Base-by-base conservation (phyloP, 1,140 invertebrate genomes). In the Cotesia chilonis region DNA sequence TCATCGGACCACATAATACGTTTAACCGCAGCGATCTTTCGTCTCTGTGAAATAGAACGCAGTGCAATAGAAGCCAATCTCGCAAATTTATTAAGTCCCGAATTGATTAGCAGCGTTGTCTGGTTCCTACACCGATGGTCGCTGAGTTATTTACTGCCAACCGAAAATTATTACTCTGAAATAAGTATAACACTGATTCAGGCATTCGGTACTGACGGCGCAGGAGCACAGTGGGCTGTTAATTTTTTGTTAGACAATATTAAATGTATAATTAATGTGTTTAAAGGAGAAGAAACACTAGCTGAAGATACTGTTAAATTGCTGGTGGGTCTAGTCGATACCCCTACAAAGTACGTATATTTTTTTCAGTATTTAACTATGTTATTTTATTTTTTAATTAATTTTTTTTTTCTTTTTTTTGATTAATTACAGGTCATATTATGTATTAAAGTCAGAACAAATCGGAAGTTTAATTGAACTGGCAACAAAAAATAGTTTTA, bases 91-190 rank as follows among this genome's bases (percentile, higher is more conserved):
- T 83, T 96, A 14, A 96, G 94, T 85, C 95, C 95, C 0, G 93
- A 96, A 85, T 89, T 97, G 1, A 91, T 92, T 4, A 91, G 90
- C 47, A 93, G 91, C 1, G 86, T 94, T 28, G 91, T 94, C 69
- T 96, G 94, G 94, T 94, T 95, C 76, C 85, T 96, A 4, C 90
- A 91, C 65, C 89, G 92, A 75, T 96, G 93, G 92, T 90, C 91
- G 41, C 85, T 91, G 51, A 91, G 90, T 9, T 97, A 96, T 81
- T 86, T 96, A 35, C 83, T 94, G 67, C 91, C 91, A 20, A 88
- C 89, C 35, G 91, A 94, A 77, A 89, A 84, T 20, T 88, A 90
- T 79, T 95, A 94, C 80, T 82, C 87, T 35, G 90, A 93, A 86
- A 92, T 92, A 76, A 83, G 79, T 74, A 72, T 72, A 12, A 85